These are phyloP conservation scores for Propithecus deckenii DNA, from an alignment of 2,797 vertebrate genomes.

Conservation along the genomic window DNA sequence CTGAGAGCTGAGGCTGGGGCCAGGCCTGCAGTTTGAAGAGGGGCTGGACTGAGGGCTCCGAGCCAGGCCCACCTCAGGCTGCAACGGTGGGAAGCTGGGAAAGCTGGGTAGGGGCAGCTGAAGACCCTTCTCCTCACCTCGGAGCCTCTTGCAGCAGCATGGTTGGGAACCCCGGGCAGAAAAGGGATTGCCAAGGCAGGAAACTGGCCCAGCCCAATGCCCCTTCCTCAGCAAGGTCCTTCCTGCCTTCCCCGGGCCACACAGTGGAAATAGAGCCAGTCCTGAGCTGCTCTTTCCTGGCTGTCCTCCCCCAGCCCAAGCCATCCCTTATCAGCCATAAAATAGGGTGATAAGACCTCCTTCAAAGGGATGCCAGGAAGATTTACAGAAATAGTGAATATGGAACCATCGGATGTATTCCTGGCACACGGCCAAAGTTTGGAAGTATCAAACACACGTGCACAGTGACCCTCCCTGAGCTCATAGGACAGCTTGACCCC, in stretches of 20 bases:
- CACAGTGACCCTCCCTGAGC: background rate
- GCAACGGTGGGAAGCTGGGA: background rate
- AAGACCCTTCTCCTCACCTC: rapidly evolving
- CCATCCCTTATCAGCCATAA: background rate
- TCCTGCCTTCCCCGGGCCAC: background rate
- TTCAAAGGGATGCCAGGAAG: background rate
- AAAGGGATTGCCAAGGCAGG: background rate
- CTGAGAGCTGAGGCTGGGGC: background rate
- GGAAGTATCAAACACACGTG: background rate
- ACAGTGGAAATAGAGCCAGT: background rate
- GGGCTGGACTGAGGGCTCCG: background rate
- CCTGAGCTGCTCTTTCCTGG: background rate
- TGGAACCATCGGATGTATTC: background rate
- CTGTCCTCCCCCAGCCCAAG: background rate
- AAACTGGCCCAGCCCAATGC: background rate
- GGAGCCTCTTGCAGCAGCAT: background rate
- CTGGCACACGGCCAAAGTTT: background rate
- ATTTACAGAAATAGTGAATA: background rate
- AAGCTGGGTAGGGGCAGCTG: background rate
- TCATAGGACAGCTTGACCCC: background rate
- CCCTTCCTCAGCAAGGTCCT: background rate
- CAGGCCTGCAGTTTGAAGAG: background rate
- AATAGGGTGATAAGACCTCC: background rate
- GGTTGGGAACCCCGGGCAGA: background rate
- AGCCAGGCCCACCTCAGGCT: background rate